Evolutionary conservation across 30 jellyfish, hydroid and myxozoan genomes (phyloP), one percentile per base, ranked within the genome.

Genomic region (Aurelia sp.): DNA sequence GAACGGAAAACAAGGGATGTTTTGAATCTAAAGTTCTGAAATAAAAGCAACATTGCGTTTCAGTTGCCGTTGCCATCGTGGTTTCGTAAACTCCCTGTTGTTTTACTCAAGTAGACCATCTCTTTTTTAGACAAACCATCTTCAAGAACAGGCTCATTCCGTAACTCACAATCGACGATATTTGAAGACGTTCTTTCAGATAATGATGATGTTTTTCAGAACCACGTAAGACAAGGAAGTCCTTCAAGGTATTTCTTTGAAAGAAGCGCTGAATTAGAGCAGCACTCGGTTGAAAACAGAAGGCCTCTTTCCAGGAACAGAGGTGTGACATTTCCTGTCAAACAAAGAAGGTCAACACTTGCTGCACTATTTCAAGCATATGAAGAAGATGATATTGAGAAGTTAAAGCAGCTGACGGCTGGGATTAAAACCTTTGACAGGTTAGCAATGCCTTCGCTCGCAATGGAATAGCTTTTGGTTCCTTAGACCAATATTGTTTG

Each of bases 381-480:
- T n/a, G 99, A 89, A 53, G 96, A 85, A 22, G 89, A 90, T 48
- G 96, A 90, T 82, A 30, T 81, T n/a, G 93, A 81, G 50, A 88
- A 74, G n/a, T 72, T 95, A 30, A 65, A 77, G 50, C 50, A 59
- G 57, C 38, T 95, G 62, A 88, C 92, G 33, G 80, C 78, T 15
- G 95, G 88, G 59, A 82, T 95, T 13, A 91, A 76, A 27, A 79
- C 52, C 8, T 95, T 95, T 68, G 98, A 95, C 74, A 95, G 89
- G 99, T 94, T 33, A 20, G 83, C 18, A 4, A 16, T 47, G 1
- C 6, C 11, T 27, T 73, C 15, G 75, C 24, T 2, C 10, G 16
- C 70, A 17, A 8, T 20, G 17, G 4, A 12, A 3, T 0, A 13
- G 13, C 24, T 15, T 18, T 16, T 15, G 81, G 24, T 8, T 15